Conservation (phyloP, 2,113 vertebrate genomes). For the Sturnira hondurensis region DNA sequence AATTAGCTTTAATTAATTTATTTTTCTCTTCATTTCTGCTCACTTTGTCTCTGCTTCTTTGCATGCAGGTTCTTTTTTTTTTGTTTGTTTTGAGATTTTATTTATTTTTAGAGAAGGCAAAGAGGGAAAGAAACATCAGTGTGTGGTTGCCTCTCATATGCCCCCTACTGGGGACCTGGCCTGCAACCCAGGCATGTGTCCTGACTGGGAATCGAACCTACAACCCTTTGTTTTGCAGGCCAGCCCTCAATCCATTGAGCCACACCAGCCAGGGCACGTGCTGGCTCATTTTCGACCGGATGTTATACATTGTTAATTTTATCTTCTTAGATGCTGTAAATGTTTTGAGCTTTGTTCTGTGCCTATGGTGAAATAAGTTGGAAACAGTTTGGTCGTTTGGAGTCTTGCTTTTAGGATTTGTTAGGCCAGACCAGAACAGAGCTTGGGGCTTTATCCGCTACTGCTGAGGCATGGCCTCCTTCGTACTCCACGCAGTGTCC, state of each 20-base stretch:
- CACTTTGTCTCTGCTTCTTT: neutral
- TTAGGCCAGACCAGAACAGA: neutral
- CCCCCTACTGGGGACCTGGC: too few species aligned
- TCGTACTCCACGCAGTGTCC: neutral
- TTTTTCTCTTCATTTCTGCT: neutral
- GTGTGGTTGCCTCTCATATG: too few species aligned
- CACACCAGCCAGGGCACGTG: too few species aligned
- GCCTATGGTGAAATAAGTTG: neutral
- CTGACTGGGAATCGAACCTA: too few species aligned
- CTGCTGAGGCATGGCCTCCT: neutral
- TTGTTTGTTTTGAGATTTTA: too few species aligned
- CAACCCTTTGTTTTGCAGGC: too few species aligned
- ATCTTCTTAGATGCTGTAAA: neutral
- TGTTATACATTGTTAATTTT: neutral
- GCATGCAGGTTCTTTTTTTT: neutral
- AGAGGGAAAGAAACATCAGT: too few species aligned
- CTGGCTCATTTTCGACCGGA: neutral
- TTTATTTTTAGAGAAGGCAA: too few species aligned
- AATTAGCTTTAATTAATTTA: neutral
- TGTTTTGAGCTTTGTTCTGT: neutral
- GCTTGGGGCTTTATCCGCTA: neutral
- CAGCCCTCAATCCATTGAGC: too few species aligned
- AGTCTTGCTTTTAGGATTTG: neutral
- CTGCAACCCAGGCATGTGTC: too few species aligned
- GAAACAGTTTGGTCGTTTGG: neutral